Evolutionary conservation across 2,888 invertebrate species (phyloP).

Genomic region (Labia minor): DNA sequence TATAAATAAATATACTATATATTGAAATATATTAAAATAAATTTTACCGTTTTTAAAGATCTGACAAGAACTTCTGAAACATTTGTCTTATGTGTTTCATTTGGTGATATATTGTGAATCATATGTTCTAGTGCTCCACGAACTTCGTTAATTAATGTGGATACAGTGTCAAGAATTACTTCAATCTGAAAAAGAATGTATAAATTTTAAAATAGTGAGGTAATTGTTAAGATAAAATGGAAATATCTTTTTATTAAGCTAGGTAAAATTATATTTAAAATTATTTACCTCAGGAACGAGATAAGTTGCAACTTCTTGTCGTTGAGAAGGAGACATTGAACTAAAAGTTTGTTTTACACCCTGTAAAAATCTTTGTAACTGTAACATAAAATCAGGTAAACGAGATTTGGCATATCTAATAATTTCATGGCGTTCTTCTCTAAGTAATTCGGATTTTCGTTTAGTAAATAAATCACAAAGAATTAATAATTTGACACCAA

Average conservation of each 20-base stretch:
- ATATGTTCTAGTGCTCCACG: conserved; percentile 51
- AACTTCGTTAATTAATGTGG: conserved; percentile 46
- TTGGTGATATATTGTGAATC: conserved; percentile 32
- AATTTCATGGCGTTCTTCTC: conserved; percentile 54
- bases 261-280: too few relatives aligned
- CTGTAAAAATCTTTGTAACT: conserved; percentile 48
- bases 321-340: conserved; percentile 45
- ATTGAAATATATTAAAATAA: conserved; percentile 15
- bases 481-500: conserved; percentile 44
- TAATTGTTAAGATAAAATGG: neutral
- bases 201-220: neutral
- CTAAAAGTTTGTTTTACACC: conserved; percentile 49
- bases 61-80: conserved; percentile 33
- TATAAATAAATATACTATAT: neutral
- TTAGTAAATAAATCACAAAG: conserved; percentile 55
- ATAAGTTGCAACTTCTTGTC: conserved; percentile 51
- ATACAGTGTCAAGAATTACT: conserved; percentile 47
- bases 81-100: conserved; percentile 27
- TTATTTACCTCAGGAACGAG: conserved; percentile 51
- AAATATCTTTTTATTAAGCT: too few relatives aligned
- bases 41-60: conserved; percentile 37
- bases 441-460: conserved; percentile 48
- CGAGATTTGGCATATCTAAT: conserved; percentile 54
- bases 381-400: conserved; percentile 53
- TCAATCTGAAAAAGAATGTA: conserved; percentile 43